Base-by-base conservation (phyloP, 2,113 vertebrate species). In the Epinephelus moara region DNA sequence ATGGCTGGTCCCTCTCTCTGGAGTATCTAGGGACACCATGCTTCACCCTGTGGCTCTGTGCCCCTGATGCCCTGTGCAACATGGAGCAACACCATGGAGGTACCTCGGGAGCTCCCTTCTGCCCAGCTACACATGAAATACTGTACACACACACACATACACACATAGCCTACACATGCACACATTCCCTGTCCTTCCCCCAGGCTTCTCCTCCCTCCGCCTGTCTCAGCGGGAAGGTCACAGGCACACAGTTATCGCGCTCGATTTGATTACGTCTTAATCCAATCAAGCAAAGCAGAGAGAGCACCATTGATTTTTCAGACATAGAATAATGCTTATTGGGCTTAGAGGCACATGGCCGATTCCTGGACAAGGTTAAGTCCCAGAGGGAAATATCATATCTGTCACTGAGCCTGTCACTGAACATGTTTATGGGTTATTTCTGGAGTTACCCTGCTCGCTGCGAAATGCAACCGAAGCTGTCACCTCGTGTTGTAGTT, bases 181-280 rank as follows among this genome's bases (percentile, higher is more conserved):
- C 69, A 59, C 25, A 52, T 19, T 3, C 47, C 40, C 80, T 5
- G 42, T 68, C 82, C 85, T 84, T 71, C 75, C 85, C 81, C 64
- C 74, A 14, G 75, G 75, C 77, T 59, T 73, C 30, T 61, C 78
- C 67, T 75, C 59, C 73, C 52, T 70, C 81, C 59, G 59, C 78
- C 75, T 15, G 70, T 90, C 83, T 91, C 72, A 62, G 75, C 18
- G 33, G 85, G 91, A 95, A 94, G 94, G 93, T 95, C 92, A 93
- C 81, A 85, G 83, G 84, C 89, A 83, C 87, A 88, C 84, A 82
- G 90, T 93, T 93, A 93, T 93, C 89, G 45, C 70, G 86, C 78
- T 93, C 81, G 56, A 95, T 94, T 90, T 93, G 94, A 95, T 95
- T 95, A 93, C 47, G 77, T 92, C 92, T 93, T 94, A 95, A 96